These are phyloP conservation scores for Drosophila borborema DNA, from an alignment of 2,888 invertebrate species.

Conservation along the genomic window DNA sequence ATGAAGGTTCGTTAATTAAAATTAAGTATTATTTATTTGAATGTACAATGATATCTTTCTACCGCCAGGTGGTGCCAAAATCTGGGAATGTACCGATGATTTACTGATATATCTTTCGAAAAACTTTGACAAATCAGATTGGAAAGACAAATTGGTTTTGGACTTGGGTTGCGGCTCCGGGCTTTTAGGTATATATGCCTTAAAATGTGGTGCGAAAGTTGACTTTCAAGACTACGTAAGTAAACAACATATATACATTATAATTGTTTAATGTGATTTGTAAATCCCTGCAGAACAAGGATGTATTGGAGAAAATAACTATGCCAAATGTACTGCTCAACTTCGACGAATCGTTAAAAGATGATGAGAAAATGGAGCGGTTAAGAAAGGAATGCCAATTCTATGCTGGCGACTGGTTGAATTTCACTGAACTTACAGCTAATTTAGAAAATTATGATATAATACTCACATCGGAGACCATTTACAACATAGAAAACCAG, in stretches of 20 bases:
- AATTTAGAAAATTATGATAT: slow-evolving; percentile 89
- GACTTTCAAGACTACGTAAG: slow-evolving; percentile 98
- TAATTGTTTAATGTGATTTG: slow-evolving; percentile 20
- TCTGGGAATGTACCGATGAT: slow-evolving; percentile 98
- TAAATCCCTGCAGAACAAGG: slow-evolving; percentile 90
- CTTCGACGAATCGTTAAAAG: slow-evolving; percentile 43
- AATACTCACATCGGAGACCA: slow-evolving; percentile 97
- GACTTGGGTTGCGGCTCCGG: slow-evolving; percentile 98
- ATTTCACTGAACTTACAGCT: slow-evolving; percentile 86
- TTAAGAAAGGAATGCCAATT: slow-evolving; percentile 84
- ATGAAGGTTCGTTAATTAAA: slow-evolving; percentile 89
- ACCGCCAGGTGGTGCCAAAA: slow-evolving; percentile 93
- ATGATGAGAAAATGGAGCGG: slow-evolving; percentile 46
- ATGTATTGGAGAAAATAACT: slow-evolving; percentile 92
- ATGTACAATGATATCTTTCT: not conserved
- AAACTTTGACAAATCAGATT: slow-evolving; percentile 82
- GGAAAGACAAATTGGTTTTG: slow-evolving; percentile 88
- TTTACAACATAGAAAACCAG: slow-evolving; percentile 93
- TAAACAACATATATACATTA: not conserved
- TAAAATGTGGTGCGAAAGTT: slow-evolving; percentile 89
- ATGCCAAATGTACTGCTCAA: slow-evolving; percentile 92
- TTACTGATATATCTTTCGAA: slow-evolving; percentile 88
- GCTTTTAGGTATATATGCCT: slow-evolving; percentile 92
- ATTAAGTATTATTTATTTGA: not conserved
- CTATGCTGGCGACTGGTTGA: slow-evolving; percentile 91